Evolutionary conservation across 2,888 invertebrate genomes (phyloP).

Genomic region (Mythimna pallens): DNA sequence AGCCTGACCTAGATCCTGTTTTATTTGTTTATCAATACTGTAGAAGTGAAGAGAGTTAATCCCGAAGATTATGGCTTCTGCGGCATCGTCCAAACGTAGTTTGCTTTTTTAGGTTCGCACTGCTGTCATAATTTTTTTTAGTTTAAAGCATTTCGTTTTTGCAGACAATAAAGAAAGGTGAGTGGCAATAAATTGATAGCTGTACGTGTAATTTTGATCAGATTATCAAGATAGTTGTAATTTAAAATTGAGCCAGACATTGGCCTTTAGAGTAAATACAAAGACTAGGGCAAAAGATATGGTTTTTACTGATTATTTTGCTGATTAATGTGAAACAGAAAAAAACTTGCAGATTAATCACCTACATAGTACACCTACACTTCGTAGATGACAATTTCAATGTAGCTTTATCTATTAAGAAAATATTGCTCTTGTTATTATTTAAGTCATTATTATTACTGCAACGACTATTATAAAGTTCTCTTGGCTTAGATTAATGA

Average conservation of each 20-base stretch:
- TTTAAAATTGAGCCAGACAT: constrained; percentile 27
- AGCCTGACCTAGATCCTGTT: constrained; percentile 40
- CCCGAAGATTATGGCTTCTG: not conserved
- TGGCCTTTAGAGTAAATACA: not conserved
- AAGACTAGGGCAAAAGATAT: not conserved
- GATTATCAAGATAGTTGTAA: constrained; percentile 21
- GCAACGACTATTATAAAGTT: constrained; percentile 7
- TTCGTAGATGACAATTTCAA: constrained; percentile 1
- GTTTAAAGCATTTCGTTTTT: constrained; percentile 1
- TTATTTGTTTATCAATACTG: constrained; percentile 35
- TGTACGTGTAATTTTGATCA: not conserved
- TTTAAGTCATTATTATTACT: constrained; percentile 4
- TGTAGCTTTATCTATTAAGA: constrained; percentile 17
- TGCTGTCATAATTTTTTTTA: not conserved
- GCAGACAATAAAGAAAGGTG: constrained; percentile 28
- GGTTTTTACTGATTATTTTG: constrained; percentile 9
- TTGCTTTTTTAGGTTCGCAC: not conserved
- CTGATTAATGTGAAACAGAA: not conserved
- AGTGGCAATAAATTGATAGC: not conserved
- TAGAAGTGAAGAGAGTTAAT: constrained; percentile 7
- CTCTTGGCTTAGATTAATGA: constrained; percentile 20
- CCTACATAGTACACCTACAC: constrained; percentile 6
- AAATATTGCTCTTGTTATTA: not conserved
- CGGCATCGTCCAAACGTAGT: constrained; percentile 24
- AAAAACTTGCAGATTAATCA: constrained; percentile 17